phyloP scores from a whole-genome alignment of 2,888 invertebrate species.

The Rhaphigaster nebulosa region DNA sequence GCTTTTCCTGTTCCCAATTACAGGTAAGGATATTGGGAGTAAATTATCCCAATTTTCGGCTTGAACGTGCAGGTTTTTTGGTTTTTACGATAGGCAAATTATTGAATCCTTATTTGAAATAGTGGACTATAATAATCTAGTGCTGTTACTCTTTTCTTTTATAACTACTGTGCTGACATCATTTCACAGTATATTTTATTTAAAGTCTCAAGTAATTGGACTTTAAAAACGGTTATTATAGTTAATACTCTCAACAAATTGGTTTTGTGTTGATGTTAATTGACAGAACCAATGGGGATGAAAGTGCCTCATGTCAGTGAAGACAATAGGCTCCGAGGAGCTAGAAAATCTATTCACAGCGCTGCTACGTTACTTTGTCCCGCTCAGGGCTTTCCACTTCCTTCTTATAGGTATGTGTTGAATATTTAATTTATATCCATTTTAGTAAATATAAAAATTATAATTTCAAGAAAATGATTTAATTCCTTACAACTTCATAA shows the following conservation, averaged over 20 bases:
- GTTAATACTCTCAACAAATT: neutral
- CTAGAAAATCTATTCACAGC: slow-evolving; percentile 63
- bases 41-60: neutral
- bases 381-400: slow-evolving; percentile 74
- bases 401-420: slow-evolving; percentile 71
- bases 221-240: neutral
- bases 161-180: neutral
- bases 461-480: too few species aligned
- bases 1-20: slow-evolving; percentile 70
- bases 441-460: neutral
- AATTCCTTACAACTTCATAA: too few species aligned
- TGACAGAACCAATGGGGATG: slow-evolving; percentile 71
- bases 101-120: neutral
- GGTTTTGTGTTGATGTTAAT: slow-evolving; percentile 1
- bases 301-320: slow-evolving; percentile 74
- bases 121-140: neutral
- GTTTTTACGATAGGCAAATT: neutral
- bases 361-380: slow-evolving; percentile 70
- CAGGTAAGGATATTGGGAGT: slow-evolving; percentile 68
- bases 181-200: neutral
- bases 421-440: neutral
- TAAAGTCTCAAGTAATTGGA: neutral
- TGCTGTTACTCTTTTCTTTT: neutral
- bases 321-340: slow-evolving; percentile 71
- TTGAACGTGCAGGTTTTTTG: neutral